Evolutionary conservation across 2,797 vertebrate species (phyloP).

Genomic region (Paguma larvata): DNA sequence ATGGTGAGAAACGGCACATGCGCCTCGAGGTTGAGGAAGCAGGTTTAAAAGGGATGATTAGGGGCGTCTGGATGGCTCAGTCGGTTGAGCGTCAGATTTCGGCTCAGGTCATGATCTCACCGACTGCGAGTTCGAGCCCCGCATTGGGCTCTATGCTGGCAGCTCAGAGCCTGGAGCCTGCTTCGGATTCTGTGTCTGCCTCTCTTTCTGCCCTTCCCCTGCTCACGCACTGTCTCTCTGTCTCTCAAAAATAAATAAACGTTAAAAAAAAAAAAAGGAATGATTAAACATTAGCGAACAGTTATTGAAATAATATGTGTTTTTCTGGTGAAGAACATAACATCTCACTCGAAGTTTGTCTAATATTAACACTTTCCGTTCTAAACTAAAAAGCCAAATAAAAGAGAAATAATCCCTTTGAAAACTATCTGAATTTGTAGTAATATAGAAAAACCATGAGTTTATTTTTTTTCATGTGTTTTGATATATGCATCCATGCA

Average conservation of each 20-base stretch:
- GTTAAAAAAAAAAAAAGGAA: not conserved
- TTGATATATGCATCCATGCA: not conserved
- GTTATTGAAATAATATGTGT: not conserved
- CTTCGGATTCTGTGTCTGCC: no score
- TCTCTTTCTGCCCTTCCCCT: no score
- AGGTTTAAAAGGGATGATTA: not conserved
- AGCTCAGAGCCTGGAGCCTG: no score
- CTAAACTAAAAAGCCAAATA: not conserved
- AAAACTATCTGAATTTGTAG: not conserved
- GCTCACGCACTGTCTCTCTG: no score
- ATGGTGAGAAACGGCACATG: not conserved
- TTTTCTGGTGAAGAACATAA: not conserved
- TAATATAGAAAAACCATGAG: not conserved
- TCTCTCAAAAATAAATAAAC: no score
- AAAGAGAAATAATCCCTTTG: conserved; percentile 30
- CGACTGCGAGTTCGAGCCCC: no score
- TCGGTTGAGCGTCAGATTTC: no score
- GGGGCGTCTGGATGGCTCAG: no score
- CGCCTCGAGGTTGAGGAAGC: not conserved
- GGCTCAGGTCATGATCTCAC: no score
- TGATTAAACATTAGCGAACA: not conserved
- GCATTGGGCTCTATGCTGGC: no score
- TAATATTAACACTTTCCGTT: not conserved
- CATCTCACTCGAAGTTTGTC: not conserved
- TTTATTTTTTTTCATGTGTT: conserved; percentile 13